Evolutionary conservation across 1,140 invertebrate genomes (phyloP).

Genomic region (Microplitis mediator): DNA sequence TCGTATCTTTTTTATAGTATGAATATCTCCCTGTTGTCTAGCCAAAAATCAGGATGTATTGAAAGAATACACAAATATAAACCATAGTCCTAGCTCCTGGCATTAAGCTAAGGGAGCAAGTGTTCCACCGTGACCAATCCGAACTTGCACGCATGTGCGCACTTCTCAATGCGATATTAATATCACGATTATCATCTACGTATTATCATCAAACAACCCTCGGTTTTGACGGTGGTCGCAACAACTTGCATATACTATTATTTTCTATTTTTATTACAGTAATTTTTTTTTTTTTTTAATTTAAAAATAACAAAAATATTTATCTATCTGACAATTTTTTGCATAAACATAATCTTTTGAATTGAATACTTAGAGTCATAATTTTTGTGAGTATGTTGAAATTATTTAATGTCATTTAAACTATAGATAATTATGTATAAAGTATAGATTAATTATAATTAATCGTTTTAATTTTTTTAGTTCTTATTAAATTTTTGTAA

Average conservation of each 20-base stretch:
- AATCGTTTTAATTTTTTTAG: too few relatives aligned
- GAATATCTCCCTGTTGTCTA: slow-evolving; percentile 2
- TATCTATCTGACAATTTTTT: too few relatives aligned
- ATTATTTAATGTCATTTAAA: too few relatives aligned
- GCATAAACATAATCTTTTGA: too few relatives aligned
- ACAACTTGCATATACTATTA: not conserved
- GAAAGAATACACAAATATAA: slow-evolving; percentile 40
- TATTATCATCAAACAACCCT: slow-evolving; percentile 52
- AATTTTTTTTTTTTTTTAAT: not conserved
- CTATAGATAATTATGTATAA: too few relatives aligned
- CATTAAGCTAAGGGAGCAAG: slow-evolving; percentile 47
- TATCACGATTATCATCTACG: slow-evolving; percentile 64
- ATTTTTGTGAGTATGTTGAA: too few relatives aligned
- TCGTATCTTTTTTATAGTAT: not conserved
- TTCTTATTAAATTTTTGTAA: too few relatives aligned
- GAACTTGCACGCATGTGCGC: slow-evolving; percentile 62
- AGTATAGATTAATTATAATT: too few relatives aligned
- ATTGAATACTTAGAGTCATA: too few relatives aligned
- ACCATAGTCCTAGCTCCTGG: slow-evolving; percentile 38
- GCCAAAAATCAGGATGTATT: slow-evolving; percentile 58
- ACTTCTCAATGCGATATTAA: slow-evolving; percentile 64
- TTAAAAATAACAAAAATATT: too few relatives aligned
- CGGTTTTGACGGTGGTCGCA: not conserved
- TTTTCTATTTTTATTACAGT: not conserved
- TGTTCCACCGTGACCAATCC: slow-evolving; percentile 61